Conservation (phyloP, 1,140 invertebrate genomes). For the Saccostrea echinata region DNA sequence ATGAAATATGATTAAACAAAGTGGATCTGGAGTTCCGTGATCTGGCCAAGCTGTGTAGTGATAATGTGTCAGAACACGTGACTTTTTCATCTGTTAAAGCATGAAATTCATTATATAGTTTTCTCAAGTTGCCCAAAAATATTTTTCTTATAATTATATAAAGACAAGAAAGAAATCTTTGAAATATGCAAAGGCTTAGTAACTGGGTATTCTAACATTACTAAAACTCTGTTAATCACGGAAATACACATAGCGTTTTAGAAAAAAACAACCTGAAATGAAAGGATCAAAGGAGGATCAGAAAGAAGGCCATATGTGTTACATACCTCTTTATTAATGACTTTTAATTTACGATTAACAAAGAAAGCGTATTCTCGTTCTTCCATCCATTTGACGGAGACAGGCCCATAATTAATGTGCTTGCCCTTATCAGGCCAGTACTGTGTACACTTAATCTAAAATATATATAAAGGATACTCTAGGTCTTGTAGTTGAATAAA, state of each 20-base stretch:
- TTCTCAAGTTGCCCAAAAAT: no score
- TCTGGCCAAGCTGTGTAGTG: constrained; percentile 52
- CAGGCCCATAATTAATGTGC: not conserved
- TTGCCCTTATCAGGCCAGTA: constrained; percentile 1
- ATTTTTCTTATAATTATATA: no score
- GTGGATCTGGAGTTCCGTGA: constrained; percentile 47
- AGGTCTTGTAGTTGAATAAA: no score
- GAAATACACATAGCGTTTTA: not conserved
- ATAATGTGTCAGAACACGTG: constrained; percentile 32
- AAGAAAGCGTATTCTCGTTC: constrained; percentile 16
- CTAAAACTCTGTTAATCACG: no score
- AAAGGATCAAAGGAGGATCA: not conserved
- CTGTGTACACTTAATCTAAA: constrained; percentile 1
- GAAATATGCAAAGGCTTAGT: not conserved
- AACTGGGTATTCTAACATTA: no score
- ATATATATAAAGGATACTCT: not conserved
- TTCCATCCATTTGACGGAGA: not conserved
- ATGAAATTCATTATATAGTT: no score
- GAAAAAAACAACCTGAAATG: not conserved
- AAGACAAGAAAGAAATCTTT: no score
- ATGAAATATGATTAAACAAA: constrained; percentile 39
- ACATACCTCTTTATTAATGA: not conserved
- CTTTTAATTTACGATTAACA: not conserved
- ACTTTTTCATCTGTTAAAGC: not conserved
- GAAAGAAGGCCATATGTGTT: not conserved